Percentiles rank a stretch among this genome's conserved stretches.
Conservation (phyloP, 2,797 vertebrate genomes). For the Momotus momota region DNA sequence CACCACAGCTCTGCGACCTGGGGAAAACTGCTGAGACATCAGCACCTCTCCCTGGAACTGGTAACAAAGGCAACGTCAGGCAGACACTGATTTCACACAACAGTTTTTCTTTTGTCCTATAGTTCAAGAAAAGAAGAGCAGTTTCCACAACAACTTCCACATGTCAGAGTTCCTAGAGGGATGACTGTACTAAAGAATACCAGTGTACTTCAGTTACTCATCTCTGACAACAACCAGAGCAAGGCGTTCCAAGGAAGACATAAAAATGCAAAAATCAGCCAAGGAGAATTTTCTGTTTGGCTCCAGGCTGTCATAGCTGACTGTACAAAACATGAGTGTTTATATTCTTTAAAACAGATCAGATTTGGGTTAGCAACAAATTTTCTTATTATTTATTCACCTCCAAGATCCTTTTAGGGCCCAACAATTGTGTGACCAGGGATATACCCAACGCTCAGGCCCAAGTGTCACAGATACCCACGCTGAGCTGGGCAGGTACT, state of each 20-base stretch:
- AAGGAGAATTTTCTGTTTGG: neutral
- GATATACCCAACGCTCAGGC: neutral
- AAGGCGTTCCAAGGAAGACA: neutral
- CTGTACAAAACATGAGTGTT: neutral
- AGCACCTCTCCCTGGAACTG: neutral
- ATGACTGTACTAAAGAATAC: neutral
- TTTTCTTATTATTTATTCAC: neutral
- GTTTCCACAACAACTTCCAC: neutral
- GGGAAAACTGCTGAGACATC: neutral
- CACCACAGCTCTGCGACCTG: neutral
- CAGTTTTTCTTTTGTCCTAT: neutral
- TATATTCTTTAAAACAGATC: neutral
- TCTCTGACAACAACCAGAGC: neutral
- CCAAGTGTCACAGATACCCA: neutral
- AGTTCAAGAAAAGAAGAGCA: neutral
- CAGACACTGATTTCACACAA: neutral
- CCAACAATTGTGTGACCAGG: neutral
- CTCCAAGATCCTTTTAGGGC: neutral
- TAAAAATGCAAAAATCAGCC: neutral
- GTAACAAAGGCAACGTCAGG: neutral
- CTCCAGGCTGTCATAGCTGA: neutral
- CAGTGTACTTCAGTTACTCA: neutral
- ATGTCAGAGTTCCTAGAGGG: neutral
- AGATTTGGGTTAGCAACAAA: neutral
- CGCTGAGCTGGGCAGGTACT: neutral